These are phyloP conservation scores for Coptodon bakossiorum DNA, from an alignment of 2,113 vertebrate genomes.

Conservation along the genomic window DNA sequence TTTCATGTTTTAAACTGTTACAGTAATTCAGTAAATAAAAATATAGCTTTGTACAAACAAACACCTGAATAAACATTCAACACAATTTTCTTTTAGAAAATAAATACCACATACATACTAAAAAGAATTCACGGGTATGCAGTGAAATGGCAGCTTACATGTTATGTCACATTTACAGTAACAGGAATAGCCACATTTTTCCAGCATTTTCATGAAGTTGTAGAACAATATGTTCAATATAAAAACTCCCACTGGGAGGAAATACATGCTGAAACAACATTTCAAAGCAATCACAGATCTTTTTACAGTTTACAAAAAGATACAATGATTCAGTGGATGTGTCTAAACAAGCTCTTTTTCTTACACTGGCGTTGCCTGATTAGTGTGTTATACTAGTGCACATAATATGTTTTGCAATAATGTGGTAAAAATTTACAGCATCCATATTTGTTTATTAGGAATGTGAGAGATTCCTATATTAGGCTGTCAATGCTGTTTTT, in stretches of 20 bases:
- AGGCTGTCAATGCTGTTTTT: conserved; percentile 68
- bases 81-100: background rate
- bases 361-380: background rate
- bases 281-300: background rate
- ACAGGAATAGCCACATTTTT: background rate
- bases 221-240: conserved; percentile 63
- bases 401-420: background rate
- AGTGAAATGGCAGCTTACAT: background rate
- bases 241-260: conserved; percentile 56
- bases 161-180: background rate
- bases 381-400: background rate
- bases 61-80: background rate
- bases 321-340: background rate
- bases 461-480: conserved; percentile 27
- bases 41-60: background rate
- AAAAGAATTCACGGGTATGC: conserved; percentile 19
- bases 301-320: background rate
- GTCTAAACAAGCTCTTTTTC: background rate
- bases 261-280: background rate
- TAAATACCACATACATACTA: conserved; percentile 49
- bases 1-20: background rate
- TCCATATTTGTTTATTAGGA: background rate
- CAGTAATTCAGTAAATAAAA: background rate
- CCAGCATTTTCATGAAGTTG: background rate
- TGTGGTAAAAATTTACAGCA: background rate